Base-by-base conservation (phyloP, 2,113 vertebrate species). In the Pogonocichla stellata region DNA sequence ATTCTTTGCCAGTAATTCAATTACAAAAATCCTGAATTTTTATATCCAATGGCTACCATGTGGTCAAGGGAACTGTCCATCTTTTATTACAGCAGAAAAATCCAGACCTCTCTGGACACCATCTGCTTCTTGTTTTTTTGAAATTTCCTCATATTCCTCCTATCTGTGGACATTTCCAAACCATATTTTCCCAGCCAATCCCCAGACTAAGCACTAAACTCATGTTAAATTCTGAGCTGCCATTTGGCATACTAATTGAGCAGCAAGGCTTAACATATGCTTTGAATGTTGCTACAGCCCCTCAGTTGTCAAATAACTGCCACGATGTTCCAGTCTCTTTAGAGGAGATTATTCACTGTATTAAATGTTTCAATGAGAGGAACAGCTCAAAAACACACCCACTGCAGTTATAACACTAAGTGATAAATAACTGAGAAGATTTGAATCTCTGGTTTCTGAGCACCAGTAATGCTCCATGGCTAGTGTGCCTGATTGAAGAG, bases 21-120 rank as follows among this genome's bases (percentile, higher is more conserved):
- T 88, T 90, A 73, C 29, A 94, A 93, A 94, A 73, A 85, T 66
- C 22, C 17, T 24, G 38, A 82, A 38, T 78, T 92, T 83, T 92
- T 34, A 58, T 73, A 78, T 70, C 34, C 69, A 93, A 17, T 1
- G 5, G 4, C 61, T 94, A 53, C 57, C 29, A 73, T 70, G 62
- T 58, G n/a, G 29, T 73, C 66, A 80, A 83, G 47, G 45, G 31
- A 91, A 75, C 36, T 70, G 26, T 69, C 81, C 64, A 40, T 64
- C 43, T 80, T 86, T 70, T 61, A 60, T 66, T 74, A 40, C 5
- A 57, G 14, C 10, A 80, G 25, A 82, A 88, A 71, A 88, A 50
- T 58, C 8, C 86, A 93, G 71, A 70, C 48, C 14, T 64, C 45
- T 90, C 18, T 42, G 43, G 47, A 94, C 47, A 92, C 60, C 47